Evolutionary conservation across 2,888 invertebrate species (phyloP), one percentile per base, ranked within the genome.

Genomic region (Dinocampus coccinellae): DNA sequence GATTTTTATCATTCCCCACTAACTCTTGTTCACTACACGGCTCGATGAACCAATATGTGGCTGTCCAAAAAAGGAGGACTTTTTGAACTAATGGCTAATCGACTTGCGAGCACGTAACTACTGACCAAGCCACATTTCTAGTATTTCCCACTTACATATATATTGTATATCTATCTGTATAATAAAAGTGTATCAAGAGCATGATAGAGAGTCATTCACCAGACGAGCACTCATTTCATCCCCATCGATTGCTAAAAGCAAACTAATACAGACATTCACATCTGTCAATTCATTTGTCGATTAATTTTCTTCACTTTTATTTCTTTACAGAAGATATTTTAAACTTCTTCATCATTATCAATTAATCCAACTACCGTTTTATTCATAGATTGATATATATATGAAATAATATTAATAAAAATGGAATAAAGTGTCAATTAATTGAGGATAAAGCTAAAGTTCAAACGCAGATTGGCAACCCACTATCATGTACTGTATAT

Each of bases 61-160:
- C 24, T 63, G 63, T 63, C 63, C 63, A 52, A 33, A 53, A 10
- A 55, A 65, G 65, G 55, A 65, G 65, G 55, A 55, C 55, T 65
- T 65, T 53, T 65, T 20, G 22, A 64, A 60, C 60, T 65, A 65
- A 66, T 66, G 65, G 65, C 70, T 65, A 65, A 70, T 70, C 65
- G 70, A 65, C 70, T 70, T 65, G 65, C 70, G 33, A 65, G 63
- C 63, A 47, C 63, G 47, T 47, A 61, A 61, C 61, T 61, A 61
- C 61, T 61, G 61, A 61, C 61, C 61, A 61, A 61, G 61, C 61
- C 33, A 61, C 34, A 33, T 61, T 36, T 36, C 47, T 36, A 61
- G 61, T 61, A 16, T 34, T 33, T 11, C 11, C 16, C 20, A 53
- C 16, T 47, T n/a, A 7, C 7, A 29, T 29, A 29, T n/a, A n/a